Conservation (phyloP, 2,888 invertebrate genomes). For the Torymus auratus region DNA sequence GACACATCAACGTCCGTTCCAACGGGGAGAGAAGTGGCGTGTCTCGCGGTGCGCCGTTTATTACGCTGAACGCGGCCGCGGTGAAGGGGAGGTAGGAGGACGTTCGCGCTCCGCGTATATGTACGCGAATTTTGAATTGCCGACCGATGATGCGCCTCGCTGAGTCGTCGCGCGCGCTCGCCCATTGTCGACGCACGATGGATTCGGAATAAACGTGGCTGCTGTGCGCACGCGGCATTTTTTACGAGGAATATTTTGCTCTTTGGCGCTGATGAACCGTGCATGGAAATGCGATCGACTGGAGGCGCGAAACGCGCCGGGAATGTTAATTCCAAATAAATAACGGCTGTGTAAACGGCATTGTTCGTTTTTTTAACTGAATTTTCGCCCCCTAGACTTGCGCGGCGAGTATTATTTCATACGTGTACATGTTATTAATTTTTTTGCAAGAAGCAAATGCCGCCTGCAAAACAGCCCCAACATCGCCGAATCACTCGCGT, state of each 20-base stretch:
- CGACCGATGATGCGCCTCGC: constrained; percentile 44
- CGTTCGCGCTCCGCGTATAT: constrained; percentile 11
- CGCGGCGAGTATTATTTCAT: too few species aligned
- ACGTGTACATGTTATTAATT: too few species aligned
- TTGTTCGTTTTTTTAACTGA: too few species aligned
- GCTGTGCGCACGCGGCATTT: too few species aligned
- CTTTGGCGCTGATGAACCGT: constrained; percentile 16
- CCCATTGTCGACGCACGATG: constrained; percentile 59
- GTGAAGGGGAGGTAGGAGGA: constrained; percentile 4
- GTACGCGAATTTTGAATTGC: constrained; percentile 37
- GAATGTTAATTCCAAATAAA: too few species aligned
- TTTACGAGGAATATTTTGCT: too few species aligned
- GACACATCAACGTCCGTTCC: constrained; percentile 28
- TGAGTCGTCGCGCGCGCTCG: constrained; percentile 22
- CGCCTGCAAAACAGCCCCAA: too few species aligned
- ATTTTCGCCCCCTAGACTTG: too few species aligned
- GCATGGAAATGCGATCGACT: neutral
- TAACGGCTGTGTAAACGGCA: too few species aligned
- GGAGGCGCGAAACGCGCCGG: neutral
- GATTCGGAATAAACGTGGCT: constrained; percentile 60
- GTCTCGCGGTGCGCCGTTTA: neutral
- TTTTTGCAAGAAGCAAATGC: too few species aligned
- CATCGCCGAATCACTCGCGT: too few species aligned
- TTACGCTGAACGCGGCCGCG: constrained; percentile 1
- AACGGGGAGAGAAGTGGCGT: neutral